Percentiles rank a stretch among this genome's conserved stretches.
Evolutionary conservation across 2,113 vertebrate genomes (phyloP).

Genomic region (Actenoides lindsayi): DNA sequence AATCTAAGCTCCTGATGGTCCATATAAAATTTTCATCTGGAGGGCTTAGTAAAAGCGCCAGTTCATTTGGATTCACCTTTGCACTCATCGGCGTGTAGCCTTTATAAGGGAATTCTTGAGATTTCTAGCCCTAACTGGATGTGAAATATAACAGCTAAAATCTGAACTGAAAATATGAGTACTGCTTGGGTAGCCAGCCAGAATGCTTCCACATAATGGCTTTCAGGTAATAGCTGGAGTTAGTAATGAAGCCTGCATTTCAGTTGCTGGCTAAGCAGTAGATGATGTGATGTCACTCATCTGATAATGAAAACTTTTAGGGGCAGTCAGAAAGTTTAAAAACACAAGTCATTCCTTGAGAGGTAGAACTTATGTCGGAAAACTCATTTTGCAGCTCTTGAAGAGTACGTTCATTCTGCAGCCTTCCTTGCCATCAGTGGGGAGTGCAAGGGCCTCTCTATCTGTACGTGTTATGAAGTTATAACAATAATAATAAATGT

Average conservation of each 20-base stretch:
- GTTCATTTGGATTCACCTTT: not conserved
- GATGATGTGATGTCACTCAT: not conserved
- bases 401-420: not conserved
- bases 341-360: not conserved
- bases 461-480: not conserved
- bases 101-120: not conserved
- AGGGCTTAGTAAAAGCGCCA: not conserved
- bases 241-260: not conserved
- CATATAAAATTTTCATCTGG: not conserved
- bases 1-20: not conserved
- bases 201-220: not conserved
- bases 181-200: not conserved
- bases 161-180: not conserved
- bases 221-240: not conserved
- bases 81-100: not conserved
- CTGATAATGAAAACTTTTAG: not conserved
- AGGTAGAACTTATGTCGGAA: not conserved
- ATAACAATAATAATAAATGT: not conserved
- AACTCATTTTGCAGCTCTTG: not conserved
- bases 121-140: not conserved
- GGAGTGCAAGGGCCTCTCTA: not conserved
- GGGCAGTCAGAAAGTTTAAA: not conserved
- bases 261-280: fast-evolving
- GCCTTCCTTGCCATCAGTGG: not conserved
- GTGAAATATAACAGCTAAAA: not conserved